Evolutionary conservation across 2,888 invertebrate genomes (phyloP), one percentile per base, ranked within the genome.

Genomic region (Cantharis lateralis): DNA sequence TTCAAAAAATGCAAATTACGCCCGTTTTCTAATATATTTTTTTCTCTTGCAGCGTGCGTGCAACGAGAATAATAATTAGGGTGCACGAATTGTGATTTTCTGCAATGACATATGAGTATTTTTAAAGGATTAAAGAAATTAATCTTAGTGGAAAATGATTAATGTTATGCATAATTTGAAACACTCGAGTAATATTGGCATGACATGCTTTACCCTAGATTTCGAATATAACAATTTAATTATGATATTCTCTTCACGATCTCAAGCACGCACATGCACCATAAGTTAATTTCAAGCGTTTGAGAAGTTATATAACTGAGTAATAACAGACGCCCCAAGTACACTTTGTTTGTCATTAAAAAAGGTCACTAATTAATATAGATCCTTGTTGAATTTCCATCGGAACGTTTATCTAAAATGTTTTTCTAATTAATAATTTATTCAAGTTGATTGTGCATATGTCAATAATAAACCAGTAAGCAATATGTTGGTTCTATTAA

Each of bases 181-280:
- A 66, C 18, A 18, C 24, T 66, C 9, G 24, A 66, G 24, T 20
- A 16, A 15, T 20, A 66, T 66, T 66, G 64, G 24, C 64, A 24
- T 66, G 64, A 66, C 64, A 66, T 20, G 64, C 64, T 24, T 24
- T 24, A 66, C 64, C 64, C 24, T 24, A 15, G 20, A 66, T 66
- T 66, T 66, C 24, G 64, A 18, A 66, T 66, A 66, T 66, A 66
- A 66, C 64, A 66, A 66, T 66, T 66, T 66, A 66, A 66, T 66
- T 66, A 66, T 66, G 64, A 18, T 24, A 66, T 66, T 66, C 64
- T 66, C 18, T 66, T 18, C 64, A 20, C 24, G 64, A 66, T 66
- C 64, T 66, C 64, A 20, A 48, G 64, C 64, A 66, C 64, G 64
- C 64, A 66, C 64, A 16, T 20, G 64, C 13, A 24, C 20, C 24